These are phyloP conservation scores for Salvelinus fontinalis DNA, from an alignment of 2,113 vertebrate species.

Conservation along the genomic window DNA sequence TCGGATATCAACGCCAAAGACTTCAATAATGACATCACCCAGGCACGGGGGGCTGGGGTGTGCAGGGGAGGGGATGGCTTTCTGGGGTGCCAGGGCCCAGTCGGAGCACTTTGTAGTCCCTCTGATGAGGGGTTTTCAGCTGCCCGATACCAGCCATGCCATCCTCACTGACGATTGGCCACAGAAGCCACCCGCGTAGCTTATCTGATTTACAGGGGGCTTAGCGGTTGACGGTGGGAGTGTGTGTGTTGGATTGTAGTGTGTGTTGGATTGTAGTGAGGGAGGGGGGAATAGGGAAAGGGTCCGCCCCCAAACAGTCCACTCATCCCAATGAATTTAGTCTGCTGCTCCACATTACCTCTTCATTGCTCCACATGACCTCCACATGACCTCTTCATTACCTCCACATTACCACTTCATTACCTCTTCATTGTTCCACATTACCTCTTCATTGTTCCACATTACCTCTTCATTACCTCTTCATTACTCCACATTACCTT, in stretches of 20 bases:
- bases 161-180: conserved; percentile 61
- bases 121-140: conserved; percentile 82
- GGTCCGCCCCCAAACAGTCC: conserved; percentile 63
- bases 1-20: conserved; percentile 81
- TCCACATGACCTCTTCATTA: no score
- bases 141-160: conserved; percentile 80
- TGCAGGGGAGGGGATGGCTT: conserved; percentile 57
- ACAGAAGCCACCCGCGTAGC: conserved; percentile 64
- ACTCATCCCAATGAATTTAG: conserved; percentile 62
- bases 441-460: no score
- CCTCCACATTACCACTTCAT: no score
- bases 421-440: no score
- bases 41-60: conserved; percentile 66
- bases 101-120: conserved; percentile 89
- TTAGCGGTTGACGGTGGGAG: conserved; percentile 54
- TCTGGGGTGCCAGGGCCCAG: conserved; percentile 79
- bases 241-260: background rate
- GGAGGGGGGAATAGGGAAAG: conserved; percentile 59
- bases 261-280: background rate
- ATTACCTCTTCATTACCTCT: no score
- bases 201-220: conserved; percentile 74
- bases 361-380: no score
- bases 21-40: conserved; percentile 97
- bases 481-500: no score
- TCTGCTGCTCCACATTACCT: conserved; percentile 26